Conservation (phyloP, 2,888 invertebrate species). For the Amphimallon solstitiale region DNA sequence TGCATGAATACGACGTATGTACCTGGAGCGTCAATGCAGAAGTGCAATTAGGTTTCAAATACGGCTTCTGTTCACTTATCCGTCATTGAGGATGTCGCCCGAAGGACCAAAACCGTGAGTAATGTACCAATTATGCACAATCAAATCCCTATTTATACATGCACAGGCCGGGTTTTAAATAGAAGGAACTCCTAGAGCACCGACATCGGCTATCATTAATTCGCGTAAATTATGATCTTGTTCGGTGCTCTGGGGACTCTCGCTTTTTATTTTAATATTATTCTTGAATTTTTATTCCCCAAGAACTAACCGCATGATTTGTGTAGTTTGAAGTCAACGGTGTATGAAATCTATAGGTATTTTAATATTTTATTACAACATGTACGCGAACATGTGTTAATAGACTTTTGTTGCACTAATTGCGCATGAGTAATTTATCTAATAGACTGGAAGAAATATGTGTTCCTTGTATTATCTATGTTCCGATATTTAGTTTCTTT, state of each 20-base stretch:
- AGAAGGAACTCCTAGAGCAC: constrained; percentile 9
- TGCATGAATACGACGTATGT: too few relatives aligned
- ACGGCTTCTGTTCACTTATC: constrained; percentile 28
- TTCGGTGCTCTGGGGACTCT: neutral
- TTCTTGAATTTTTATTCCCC: neutral
- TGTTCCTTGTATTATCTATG: too few relatives aligned
- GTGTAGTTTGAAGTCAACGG: neutral
- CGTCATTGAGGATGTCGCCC: constrained; percentile 31
- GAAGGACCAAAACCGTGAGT: constrained; percentile 31
- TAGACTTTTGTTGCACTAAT: neutral
- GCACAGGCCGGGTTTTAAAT: neutral
- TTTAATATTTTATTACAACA: neutral
- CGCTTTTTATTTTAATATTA: neutral
- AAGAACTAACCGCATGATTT: neutral
- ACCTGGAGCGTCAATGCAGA: too few relatives aligned
- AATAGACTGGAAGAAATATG: neutral
- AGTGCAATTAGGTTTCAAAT: too few relatives aligned
- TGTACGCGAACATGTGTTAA: neutral
- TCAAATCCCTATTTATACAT: constrained; percentile 29
- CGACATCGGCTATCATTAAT: constrained; percentile 15
- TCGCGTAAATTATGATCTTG: constrained; percentile 6
- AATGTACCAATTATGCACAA: constrained; percentile 29
- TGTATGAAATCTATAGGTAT: neutral
- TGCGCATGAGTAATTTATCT: neutral
- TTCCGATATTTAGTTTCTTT: too few relatives aligned